Evolutionary conservation across 2,797 vertebrate genomes (phyloP).

Genomic region (Loriculus beryllinus): DNA sequence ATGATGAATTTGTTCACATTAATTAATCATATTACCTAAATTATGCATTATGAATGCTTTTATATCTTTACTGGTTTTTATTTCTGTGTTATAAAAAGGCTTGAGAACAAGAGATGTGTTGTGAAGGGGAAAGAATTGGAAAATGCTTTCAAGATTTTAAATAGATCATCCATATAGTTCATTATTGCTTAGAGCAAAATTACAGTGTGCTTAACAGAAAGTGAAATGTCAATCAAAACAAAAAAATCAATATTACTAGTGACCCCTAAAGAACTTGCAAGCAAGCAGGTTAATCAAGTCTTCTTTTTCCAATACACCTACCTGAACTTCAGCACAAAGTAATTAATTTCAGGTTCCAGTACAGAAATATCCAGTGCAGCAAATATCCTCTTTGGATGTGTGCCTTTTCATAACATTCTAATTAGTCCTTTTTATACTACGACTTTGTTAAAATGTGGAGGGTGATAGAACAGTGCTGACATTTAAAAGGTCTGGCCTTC

Average conservation of each 20-base stretch:
- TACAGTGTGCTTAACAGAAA: constrained; percentile 34
- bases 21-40: constrained; percentile 61
- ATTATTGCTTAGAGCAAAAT: constrained; percentile 32
- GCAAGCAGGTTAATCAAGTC: constrained; percentile 6
- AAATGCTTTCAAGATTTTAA: constrained; percentile 45
- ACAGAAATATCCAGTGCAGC: constrained; percentile 26
- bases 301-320: neutral
- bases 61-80: constrained; percentile 34
- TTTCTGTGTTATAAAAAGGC: constrained; percentile 26
- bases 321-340: constrained; percentile 24
- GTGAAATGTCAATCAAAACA: neutral
- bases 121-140: constrained; percentile 11
- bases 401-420: constrained; percentile 39
- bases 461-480: constrained; percentile 44
- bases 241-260: neutral
- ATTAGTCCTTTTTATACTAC: constrained; percentile 65
- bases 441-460: neutral
- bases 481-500: constrained; percentile 43
- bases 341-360: constrained; percentile 56
- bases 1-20: constrained; percentile 46
- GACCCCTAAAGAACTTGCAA: neutral
- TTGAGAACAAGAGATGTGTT: constrained; percentile 2
- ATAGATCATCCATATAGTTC: constrained; percentile 13
- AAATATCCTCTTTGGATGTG: constrained; percentile 21
- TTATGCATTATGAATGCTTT: constrained; percentile 31